Conservation (phyloP, 2,888 invertebrate genomes). For the Leucophenga maculata region DNA sequence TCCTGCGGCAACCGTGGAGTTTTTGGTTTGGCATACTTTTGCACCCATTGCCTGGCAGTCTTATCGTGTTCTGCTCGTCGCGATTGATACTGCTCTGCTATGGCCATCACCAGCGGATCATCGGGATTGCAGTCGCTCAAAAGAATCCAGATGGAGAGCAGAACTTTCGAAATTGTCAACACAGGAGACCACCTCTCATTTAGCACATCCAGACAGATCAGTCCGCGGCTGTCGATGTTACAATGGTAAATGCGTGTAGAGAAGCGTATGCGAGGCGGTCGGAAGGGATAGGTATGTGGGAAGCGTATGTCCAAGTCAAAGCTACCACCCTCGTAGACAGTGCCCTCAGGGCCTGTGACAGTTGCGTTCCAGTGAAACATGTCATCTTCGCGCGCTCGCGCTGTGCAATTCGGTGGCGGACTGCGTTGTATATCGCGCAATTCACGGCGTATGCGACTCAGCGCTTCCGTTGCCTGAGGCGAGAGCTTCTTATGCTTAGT, state of each 20-base stretch:
- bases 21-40: slow-evolving; percentile 48
- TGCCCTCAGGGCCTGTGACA: slow-evolving; percentile 45
- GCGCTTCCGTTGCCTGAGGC: slow-evolving; percentile 29
- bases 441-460: slow-evolving; percentile 44
- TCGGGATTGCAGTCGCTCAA: slow-evolving; percentile 55
- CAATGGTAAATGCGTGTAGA: slow-evolving; percentile 54
- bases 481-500: background rate
- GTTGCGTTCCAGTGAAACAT: slow-evolving; percentile 48
- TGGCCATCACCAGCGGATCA: slow-evolving; percentile 51
- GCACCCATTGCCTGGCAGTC: slow-evolving; percentile 52
- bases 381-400: slow-evolving; percentile 42
- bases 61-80: slow-evolving; percentile 56
- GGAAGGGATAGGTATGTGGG: slow-evolving; percentile 48
- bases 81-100: slow-evolving; percentile 53
- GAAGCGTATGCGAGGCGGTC: slow-evolving; percentile 53
- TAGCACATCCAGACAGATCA: slow-evolving; percentile 53
- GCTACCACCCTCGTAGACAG: slow-evolving; percentile 49
- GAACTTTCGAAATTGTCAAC: slow-evolving; percentile 49
- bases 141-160: slow-evolving; percentile 53
- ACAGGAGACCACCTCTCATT: slow-evolving; percentile 60
- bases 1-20: background rate
- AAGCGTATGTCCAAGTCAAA: slow-evolving; percentile 52
- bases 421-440: slow-evolving; percentile 43
- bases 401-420: slow-evolving; percentile 58
- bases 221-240: slow-evolving; percentile 55